Base-by-base conservation (phyloP, 2,888 invertebrate species). In the Xanthia togata region DNA sequence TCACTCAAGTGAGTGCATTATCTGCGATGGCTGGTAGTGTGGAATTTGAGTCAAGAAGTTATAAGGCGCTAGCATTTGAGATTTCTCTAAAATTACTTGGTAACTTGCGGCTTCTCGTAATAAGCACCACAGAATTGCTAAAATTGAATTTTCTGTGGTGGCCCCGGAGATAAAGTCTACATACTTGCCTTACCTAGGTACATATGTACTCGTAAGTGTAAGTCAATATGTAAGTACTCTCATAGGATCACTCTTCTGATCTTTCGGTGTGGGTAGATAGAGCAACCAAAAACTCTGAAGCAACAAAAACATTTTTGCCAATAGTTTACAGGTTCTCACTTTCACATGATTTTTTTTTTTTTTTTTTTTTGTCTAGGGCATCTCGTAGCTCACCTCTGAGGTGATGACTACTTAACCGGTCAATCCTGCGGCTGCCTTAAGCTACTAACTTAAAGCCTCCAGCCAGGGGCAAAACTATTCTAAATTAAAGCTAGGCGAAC, bases 1-100 rank as follows among this genome's bases (percentile, higher is more conserved):
- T 83, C 44, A 69, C 76, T 82, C 57, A 82, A 81, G 55, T 69
- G 47, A 65, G 44, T 81, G 55, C 63, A 76, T 71, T 76, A 57
- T 85, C 64, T 69, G 17, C 23, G 5, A 69, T 69, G 60, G 62
- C 76, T 41, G 71, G 64, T 76, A 82, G 41, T 44, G 50, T 60
- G 20, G 47, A 71, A 68, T 76, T 60, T 70, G 63, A 70, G 8
- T 75, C 59, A 59, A 64, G 62, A 64, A 68, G 47, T 81, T 64
- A 50, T 38, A 55, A 64, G n/a, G 68, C 38, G 47, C 59, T 35
- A 57, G 35, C 62, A 44, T 44, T 75, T 76, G 26, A 59, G 38
- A 73, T 70, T 65, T 65, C 64, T 73, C 26, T 38, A 6, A 57
- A 41, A 68, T 31, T 23, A n/a, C 14, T 64, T 35, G 38, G 47